Conservation (phyloP, 1,140 invertebrate genomes). For the Batillaria attramentaria region DNA sequence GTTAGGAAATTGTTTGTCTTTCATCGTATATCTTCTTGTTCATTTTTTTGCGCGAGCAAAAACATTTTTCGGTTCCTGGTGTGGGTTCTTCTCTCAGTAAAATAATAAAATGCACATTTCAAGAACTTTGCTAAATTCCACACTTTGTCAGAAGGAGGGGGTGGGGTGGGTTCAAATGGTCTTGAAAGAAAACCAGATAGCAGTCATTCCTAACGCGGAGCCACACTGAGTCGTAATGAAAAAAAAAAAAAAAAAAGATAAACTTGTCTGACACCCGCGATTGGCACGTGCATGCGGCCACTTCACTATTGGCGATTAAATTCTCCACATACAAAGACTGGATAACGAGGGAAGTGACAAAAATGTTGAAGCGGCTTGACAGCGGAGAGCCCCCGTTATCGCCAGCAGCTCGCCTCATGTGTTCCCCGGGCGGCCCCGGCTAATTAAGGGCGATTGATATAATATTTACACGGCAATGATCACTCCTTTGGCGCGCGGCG, state of each 20-base stretch:
- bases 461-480: constrained; percentile 33
- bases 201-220: too few species aligned
- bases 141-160: too few species aligned
- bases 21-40: too few species aligned
- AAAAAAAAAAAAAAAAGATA: background rate
- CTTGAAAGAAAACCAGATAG: too few species aligned
- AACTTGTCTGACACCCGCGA: background rate
- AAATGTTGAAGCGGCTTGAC: constrained; percentile 17
- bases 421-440: background rate
- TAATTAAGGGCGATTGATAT: constrained; percentile 31
- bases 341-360: background rate
- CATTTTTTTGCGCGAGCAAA: too few species aligned
- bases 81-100: too few species aligned
- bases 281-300: constrained; percentile 13
- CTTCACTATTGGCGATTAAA: constrained; percentile 14
- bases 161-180: too few species aligned
- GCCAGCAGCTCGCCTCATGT: background rate
- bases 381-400: too few species aligned
- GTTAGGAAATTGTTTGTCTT: too few species aligned
- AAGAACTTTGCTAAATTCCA: too few species aligned
- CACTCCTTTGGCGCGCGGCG: constrained; percentile 23
- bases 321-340: background rate
- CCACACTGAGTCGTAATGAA: background rate
- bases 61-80: too few species aligned
- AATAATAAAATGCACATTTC: too few species aligned